Conservation (phyloP, 2,797 vertebrate species). For the Peromyscus nudipes region DNA sequence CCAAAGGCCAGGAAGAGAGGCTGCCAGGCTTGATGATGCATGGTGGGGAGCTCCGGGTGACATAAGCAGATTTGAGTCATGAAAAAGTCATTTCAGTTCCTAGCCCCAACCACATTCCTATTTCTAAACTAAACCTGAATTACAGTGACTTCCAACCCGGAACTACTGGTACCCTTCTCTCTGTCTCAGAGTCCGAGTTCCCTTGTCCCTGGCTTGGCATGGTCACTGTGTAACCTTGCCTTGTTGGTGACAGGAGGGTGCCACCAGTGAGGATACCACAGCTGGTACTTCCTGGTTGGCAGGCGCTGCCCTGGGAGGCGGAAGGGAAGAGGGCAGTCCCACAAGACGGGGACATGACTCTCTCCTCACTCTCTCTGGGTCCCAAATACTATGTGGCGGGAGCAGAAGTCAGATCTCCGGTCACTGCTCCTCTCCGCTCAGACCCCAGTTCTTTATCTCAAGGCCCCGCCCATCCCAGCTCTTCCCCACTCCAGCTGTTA, state of each 20-base stretch:
- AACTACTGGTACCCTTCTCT: slow-evolving; percentile 9
- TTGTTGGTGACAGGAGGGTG: slow-evolving; percentile 31
- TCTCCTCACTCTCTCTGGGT: slow-evolving; percentile 64
- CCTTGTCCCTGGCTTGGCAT: background rate
- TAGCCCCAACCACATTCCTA: background rate
- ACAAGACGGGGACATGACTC: background rate
- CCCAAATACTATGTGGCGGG: background rate
- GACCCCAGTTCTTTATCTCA: too few relatives aligned
- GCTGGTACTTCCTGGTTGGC: slow-evolving; percentile 57
- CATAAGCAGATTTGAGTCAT: background rate
- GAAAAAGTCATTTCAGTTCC: background rate
- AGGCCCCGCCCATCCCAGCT: background rate
- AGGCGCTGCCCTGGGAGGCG: slow-evolving; percentile 1
- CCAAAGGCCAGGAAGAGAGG: background rate
- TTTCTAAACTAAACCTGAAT: slow-evolving; percentile 3
- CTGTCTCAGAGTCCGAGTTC: background rate
- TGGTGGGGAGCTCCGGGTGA: background rate
- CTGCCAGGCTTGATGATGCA: background rate
- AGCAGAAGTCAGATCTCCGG: background rate
- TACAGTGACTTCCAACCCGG: background rate
- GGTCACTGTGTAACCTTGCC: background rate
- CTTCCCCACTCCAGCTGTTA: background rate
- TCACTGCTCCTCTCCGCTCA: background rate
- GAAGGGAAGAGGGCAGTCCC: slow-evolving; percentile 23
- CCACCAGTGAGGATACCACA: background rate